These are phyloP conservation scores for Garra rufa DNA, from an alignment of 2,113 vertebrate species.

Conservation along the genomic window DNA sequence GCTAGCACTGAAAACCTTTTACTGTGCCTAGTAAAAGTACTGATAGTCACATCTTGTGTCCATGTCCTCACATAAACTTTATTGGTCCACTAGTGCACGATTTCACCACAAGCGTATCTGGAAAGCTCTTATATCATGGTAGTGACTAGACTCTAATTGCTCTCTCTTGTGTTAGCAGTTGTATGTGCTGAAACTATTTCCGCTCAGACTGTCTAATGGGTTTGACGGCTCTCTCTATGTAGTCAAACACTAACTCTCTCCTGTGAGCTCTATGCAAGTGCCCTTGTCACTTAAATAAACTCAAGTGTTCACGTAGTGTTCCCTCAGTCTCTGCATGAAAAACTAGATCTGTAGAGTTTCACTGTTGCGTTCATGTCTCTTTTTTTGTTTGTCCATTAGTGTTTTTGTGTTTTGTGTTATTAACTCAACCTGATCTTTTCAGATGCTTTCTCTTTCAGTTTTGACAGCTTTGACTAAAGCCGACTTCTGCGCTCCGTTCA, in stretches of 20 bases:
- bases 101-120: constrained; percentile 9
- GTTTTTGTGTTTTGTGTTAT: constrained; percentile 1
- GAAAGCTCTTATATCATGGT: constrained; percentile 14
- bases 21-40: neutral
- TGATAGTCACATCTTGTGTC: neutral
- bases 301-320: neutral
- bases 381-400: neutral
- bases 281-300: constrained; percentile 34
- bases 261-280: constrained; percentile 26
- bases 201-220: constrained; percentile 12
- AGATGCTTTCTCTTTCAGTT: neutral
- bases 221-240: constrained; percentile 9
- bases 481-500: neutral
- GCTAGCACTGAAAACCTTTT: neutral
- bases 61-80: neutral
- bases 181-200: neutral
- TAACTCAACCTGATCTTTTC: constrained; percentile 15
- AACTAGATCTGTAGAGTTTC: constrained; percentile 22
- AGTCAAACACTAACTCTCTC: neutral
- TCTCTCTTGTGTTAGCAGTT: neutral
- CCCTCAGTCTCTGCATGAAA: constrained; percentile 31
- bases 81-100: neutral
- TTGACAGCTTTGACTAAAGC: neutral
- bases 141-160: constrained; percentile 1
- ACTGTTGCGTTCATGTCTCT: neutral